Percentiles rank a stretch among this genome's conserved stretches.
phyloP scores from a whole-genome alignment of 2,113 vertebrate species.

The Scolopax mira region DNA sequence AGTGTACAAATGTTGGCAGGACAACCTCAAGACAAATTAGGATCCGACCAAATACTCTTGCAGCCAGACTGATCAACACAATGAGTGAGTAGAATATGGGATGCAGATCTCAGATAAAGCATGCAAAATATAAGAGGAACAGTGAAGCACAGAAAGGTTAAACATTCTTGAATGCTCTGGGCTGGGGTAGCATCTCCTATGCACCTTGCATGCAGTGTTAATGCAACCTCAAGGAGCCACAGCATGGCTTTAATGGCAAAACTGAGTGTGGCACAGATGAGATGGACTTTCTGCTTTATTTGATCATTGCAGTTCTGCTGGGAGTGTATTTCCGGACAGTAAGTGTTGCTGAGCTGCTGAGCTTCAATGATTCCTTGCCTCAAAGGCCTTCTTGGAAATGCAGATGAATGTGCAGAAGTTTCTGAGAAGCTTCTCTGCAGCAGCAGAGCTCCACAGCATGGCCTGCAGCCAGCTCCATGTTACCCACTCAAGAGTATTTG shows the following conservation, averaged over 20 bases:
- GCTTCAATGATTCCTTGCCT: background rate
- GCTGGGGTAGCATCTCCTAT: background rate
- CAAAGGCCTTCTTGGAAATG: background rate
- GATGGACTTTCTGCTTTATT: background rate
- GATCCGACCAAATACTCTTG: background rate
- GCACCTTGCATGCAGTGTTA: background rate
- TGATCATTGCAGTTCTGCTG: background rate
- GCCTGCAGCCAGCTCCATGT: background rate
- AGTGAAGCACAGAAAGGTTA: background rate
- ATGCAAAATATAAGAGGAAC: background rate
- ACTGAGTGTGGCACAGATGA: background rate
- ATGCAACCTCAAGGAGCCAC: background rate
- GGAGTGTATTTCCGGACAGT: accelerated
- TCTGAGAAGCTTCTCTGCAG: background rate
- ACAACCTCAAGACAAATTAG: background rate
- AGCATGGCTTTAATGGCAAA: background rate
- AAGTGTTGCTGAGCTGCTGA: background rate
- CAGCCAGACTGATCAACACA: accelerated
- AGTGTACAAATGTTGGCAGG: background rate
- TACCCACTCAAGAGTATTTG: accelerated
- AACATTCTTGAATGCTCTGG: background rate
- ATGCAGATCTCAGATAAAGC: background rate
- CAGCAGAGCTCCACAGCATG: background rate
- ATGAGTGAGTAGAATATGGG: accelerated
- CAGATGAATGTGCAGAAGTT: background rate